Conservation (phyloP, 2,113 vertebrate genomes). For the Craseonycteris thonglongyai region DNA sequence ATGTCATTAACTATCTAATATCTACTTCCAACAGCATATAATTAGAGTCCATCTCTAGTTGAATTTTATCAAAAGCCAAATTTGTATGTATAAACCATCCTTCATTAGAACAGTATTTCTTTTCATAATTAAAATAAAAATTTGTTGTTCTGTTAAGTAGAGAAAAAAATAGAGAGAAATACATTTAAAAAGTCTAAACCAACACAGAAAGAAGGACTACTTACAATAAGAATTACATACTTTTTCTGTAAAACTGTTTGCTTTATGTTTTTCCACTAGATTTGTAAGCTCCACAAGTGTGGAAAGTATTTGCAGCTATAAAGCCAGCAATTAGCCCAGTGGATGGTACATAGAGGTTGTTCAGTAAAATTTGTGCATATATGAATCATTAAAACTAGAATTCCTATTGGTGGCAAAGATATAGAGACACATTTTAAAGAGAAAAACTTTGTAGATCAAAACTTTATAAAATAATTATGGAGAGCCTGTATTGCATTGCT, state of each 20-base stretch:
- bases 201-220: neutral
- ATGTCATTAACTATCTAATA: neutral
- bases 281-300: neutral
- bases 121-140: conserved; percentile 15
- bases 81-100: neutral
- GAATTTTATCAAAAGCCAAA: conserved; percentile 5
- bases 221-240: neutral
- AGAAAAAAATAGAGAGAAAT: neutral
- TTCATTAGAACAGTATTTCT: neutral
- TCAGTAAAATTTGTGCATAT: neutral
- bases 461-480: neutral
- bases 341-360: neutral
- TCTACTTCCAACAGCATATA: neutral
- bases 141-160: neutral
- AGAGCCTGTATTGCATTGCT: neutral
- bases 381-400: neutral
- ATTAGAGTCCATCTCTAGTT: neutral
- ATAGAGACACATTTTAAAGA: neutral
- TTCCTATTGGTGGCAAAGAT: neutral
- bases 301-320: neutral
- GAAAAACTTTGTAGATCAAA: neutral
- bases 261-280: neutral
- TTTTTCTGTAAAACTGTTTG: neutral
- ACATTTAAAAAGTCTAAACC: neutral
- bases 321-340: neutral